Conservation (phyloP, 2,113 vertebrate genomes). For the Tenrec ecaudatus region DNA sequence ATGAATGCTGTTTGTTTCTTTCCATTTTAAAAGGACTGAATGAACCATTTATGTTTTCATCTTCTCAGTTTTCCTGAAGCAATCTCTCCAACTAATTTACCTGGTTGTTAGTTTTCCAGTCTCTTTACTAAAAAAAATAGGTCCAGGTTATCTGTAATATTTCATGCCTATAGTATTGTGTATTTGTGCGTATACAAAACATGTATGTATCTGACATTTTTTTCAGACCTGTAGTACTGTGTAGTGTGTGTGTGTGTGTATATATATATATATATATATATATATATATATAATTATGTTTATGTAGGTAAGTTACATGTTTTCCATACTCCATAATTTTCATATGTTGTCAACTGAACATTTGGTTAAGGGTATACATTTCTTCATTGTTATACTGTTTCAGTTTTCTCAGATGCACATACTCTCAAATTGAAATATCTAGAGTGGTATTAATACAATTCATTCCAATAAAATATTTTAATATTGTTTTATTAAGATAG, state of each 20-base stretch:
- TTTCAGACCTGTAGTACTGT: too few relatives aligned
- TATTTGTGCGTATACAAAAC: too few relatives aligned
- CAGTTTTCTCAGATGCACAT: background rate
- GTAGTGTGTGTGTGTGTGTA: too few relatives aligned
- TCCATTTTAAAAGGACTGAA: background rate
- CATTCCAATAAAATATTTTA: conserved; percentile 38
- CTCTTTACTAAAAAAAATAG: conserved; percentile 8
- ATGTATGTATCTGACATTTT: too few relatives aligned
- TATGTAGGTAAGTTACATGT: background rate
- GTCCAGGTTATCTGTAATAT: too few relatives aligned
- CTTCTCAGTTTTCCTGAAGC: background rate
- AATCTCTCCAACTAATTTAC: background rate
- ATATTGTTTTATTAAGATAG: conserved; percentile 50
- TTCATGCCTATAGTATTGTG: too few relatives aligned
- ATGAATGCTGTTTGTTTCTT: too few relatives aligned
- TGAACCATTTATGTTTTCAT: background rate
- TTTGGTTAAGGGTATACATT: background rate
- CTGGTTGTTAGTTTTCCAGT: background rate
- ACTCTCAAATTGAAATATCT: conserved; percentile 27
- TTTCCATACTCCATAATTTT: conserved; percentile 36
- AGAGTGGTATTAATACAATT: conserved; percentile 35
- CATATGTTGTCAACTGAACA: background rate
- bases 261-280: too few relatives aligned
- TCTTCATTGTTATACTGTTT: background rate
- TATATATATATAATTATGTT: background rate